Evolutionary conservation across 2,888 invertebrate genomes (phyloP).

Genomic region (Eupithecia exiguata): DNA sequence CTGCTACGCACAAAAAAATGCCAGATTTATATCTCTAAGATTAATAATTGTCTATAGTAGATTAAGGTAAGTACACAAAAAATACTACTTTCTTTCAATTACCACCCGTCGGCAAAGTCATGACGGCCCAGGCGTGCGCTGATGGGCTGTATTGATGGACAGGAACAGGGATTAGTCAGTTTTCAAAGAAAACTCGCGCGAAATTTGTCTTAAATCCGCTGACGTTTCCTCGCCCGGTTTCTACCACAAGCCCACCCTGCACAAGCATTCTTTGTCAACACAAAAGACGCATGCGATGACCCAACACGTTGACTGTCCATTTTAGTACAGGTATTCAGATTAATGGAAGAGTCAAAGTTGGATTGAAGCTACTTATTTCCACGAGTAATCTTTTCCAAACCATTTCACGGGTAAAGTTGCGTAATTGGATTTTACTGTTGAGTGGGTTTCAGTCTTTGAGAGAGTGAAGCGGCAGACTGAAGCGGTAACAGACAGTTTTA

Average conservation of each 20-base stretch:
- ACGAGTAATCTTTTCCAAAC: conserved; percentile 17
- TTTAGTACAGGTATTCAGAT: neutral
- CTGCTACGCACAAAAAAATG: neutral
- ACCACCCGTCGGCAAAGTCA: neutral
- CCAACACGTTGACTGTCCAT: neutral
- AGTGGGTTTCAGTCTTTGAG: conserved; percentile 6
- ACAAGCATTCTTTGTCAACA: neutral
- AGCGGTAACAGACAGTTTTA: neutral
- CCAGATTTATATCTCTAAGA: neutral
- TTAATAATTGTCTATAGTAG: neutral
- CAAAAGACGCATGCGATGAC: neutral
- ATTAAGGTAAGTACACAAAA: neutral
- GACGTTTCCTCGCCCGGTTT: neutral
- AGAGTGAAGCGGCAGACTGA: conserved; percentile 1
- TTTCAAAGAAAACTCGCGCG: neutral
- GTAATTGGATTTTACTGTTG: conserved; percentile 17
- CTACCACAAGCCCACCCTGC: neutral
- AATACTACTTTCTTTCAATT: neutral
- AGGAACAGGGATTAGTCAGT: neutral
- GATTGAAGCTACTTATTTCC: conserved; percentile 7
- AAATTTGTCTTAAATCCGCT: neutral
- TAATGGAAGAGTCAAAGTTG: neutral
- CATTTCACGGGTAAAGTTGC: conserved; percentile 14
- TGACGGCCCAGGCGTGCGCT: neutral
- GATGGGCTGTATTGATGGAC: neutral